phyloP scores from a whole-genome alignment of 1,140 invertebrate species.

The Drosophila melanica region DNA sequence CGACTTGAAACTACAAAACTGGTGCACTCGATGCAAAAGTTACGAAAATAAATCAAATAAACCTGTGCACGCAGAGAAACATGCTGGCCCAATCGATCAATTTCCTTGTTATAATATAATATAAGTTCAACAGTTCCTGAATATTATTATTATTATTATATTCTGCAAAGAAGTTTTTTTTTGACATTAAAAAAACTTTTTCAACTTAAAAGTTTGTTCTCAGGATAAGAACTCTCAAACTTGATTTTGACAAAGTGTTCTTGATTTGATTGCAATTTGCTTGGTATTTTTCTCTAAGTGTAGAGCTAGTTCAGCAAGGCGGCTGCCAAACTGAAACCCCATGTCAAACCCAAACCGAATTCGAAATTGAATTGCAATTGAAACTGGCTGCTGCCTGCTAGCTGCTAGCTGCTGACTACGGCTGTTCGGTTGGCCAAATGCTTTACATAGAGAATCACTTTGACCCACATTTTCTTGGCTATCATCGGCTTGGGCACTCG shows the following conservation, averaged over 20 bases:
- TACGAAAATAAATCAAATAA: slow-evolving; percentile 6
- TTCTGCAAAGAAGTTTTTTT: no score
- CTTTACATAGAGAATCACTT: slow-evolving; percentile 60
- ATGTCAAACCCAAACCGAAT: slow-evolving; percentile 22
- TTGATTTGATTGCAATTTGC: no score
- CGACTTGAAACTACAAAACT: slow-evolving; percentile 25
- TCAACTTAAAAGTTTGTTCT: no score
- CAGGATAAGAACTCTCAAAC: no score
- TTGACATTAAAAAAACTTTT: no score
- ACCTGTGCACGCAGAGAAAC: slow-evolving; percentile 18
- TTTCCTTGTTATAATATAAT: no score
- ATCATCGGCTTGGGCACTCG: slow-evolving; percentile 41
- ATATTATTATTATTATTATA: no score
- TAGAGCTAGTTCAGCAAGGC: slow-evolving; percentile 2
- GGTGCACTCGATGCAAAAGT: slow-evolving; percentile 22
- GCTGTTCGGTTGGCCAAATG: slow-evolving; percentile 9
- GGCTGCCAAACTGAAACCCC: not conserved
- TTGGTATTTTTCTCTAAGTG: slow-evolving; percentile 1
- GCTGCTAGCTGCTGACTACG: slow-evolving; percentile 11
- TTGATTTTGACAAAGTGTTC: no score
- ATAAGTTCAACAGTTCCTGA: no score
- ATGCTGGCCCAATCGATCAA: not conserved
- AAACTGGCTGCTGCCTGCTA: slow-evolving; percentile 50
- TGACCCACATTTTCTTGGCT: slow-evolving; percentile 72
- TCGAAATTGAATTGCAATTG: slow-evolving; percentile 15